A percentile compares a stretch with the other conserved stretches of the same genome.
Evolutionary conservation across 2,797 vertebrate species (phyloP).

Genomic region (Malurus leucopterus): DNA sequence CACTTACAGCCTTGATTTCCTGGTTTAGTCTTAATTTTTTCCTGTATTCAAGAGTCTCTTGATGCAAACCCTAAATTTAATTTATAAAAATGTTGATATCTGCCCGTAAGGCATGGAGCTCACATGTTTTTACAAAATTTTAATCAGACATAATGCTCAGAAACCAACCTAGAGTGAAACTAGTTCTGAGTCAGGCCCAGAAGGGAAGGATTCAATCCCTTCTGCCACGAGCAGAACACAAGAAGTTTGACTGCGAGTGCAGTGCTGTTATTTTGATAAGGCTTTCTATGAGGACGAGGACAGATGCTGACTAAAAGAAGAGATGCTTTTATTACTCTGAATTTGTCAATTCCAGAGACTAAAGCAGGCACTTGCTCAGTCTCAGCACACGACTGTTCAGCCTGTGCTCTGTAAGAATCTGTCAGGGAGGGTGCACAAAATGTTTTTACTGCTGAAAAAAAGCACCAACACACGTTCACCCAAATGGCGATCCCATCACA

Average conservation of each 20-base stretch:
- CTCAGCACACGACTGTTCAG: neutral
- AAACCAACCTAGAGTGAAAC: neutral
- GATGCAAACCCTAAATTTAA: neutral
- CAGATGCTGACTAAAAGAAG: neutral
- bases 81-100: neutral
- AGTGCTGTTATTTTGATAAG: neutral
- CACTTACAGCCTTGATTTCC: neutral
- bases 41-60: neutral
- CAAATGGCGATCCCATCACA: neutral
- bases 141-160: neutral
- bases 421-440: neutral
- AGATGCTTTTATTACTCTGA: neutral
- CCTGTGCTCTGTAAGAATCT: neutral
- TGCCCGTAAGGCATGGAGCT: neutral
- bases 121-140: fast-evolving
- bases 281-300: neutral
- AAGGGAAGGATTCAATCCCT: neutral
- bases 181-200: neutral
- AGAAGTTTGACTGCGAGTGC: neutral
- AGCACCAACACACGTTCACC: neutral
- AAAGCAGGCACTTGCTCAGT: neutral
- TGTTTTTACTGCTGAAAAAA: neutral
- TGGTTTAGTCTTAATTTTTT: neutral
- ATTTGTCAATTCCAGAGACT: neutral
- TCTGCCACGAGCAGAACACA: neutral